These are phyloP conservation scores for Macquaria ambigua DNA, from an alignment of 2,113 vertebrate species.

Conservation along the genomic window DNA sequence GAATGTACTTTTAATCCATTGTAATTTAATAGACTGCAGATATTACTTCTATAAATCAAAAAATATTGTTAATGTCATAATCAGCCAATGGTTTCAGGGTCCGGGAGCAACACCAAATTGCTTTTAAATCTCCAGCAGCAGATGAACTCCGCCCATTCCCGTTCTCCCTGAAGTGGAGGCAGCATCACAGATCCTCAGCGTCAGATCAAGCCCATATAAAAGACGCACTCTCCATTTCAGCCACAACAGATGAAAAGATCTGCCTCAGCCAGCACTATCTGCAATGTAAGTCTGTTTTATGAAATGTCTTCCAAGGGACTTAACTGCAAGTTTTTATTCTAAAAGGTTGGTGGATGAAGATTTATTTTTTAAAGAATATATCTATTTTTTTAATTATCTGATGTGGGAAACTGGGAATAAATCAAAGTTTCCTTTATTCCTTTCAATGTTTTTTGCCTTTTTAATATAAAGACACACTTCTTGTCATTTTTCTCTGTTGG, in stretches of 20 bases:
- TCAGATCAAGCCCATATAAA: constrained; percentile 72
- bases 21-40: constrained; percentile 38
- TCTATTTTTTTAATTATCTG: constrained; percentile 4
- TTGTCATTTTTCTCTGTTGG: constrained; percentile 3
- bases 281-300: constrained; percentile 44
- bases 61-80: constrained; percentile 51
- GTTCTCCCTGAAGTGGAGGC: constrained; percentile 58
- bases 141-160: constrained; percentile 72
- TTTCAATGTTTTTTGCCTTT: constrained; percentile 8
- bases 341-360: constrained; percentile 46
- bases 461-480: constrained; percentile 3
- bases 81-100: constrained; percentile 48
- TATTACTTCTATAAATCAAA: constrained; percentile 67
- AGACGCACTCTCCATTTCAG: constrained; percentile 57
- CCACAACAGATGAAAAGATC: constrained; percentile 63
- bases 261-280: constrained; percentile 36
- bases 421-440: constrained; percentile 10
- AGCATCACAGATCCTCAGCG: constrained; percentile 58
- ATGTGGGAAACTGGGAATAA: constrained; percentile 13
- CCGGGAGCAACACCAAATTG: constrained; percentile 36
- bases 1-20: constrained; percentile 18
- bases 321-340: constrained; percentile 28
- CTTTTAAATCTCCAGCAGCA: constrained; percentile 56
- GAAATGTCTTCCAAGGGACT: constrained; percentile 40
- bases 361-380: constrained; percentile 26